Evolutionary conservation across 2,888 invertebrate species (phyloP).

Genomic region (Erebia aethiops): DNA sequence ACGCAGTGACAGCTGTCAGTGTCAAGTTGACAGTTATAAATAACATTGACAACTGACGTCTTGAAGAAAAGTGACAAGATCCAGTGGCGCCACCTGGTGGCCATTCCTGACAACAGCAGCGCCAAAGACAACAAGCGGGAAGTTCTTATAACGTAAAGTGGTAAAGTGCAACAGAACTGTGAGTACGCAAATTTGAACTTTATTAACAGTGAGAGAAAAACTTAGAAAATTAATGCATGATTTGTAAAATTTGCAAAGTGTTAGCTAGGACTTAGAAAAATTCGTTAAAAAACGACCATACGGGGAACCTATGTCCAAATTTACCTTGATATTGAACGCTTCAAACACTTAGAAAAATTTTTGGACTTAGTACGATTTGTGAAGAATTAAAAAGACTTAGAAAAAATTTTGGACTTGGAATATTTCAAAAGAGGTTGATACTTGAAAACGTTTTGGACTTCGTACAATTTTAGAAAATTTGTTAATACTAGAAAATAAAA

Average conservation of each 20-base stretch:
- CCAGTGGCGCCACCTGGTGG: not conserved
- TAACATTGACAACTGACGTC: not conserved
- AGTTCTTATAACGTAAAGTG: not conserved
- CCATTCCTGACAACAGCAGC: not conserved
- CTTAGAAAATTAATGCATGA: not conserved
- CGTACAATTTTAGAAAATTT: no score
- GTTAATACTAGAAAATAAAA: no score
- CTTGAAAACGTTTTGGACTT: no score
- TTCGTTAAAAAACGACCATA: not conserved
- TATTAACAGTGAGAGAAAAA: not conserved
- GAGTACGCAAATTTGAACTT: not conserved
- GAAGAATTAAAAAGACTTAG: no score
- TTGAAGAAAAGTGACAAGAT: not conserved
- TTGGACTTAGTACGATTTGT: not conserved
- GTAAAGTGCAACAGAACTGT: not conserved
- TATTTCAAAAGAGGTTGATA: no score
- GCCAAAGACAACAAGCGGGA: not conserved
- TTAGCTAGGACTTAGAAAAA: conserved; percentile 3
- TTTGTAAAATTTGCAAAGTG: not conserved
- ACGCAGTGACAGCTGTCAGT: no score
- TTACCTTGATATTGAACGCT: not conserved
- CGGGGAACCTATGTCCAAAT: conserved; percentile 2
- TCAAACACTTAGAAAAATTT: not conserved
- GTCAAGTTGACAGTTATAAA: not conserved
- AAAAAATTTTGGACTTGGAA: no score